These are phyloP conservation scores for Ptyas mucosa DNA, from an alignment of 2,113 vertebrate species.

Conservation along the genomic window DNA sequence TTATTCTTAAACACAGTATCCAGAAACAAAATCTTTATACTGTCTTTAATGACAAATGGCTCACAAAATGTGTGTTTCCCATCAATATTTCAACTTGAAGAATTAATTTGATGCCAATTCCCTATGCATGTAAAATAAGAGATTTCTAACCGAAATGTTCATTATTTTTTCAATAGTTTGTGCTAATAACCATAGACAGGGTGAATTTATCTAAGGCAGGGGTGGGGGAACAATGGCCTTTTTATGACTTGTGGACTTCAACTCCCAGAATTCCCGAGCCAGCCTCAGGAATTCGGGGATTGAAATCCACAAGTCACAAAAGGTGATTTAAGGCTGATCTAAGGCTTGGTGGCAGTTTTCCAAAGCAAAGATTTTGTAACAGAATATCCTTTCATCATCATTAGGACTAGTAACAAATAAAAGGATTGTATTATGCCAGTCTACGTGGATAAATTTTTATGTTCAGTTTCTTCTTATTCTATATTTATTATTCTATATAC, in stretches of 20 bases:
- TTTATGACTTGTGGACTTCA: not conserved
- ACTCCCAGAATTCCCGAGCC: not conserved
- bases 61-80: not conserved
- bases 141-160: not conserved
- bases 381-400: not conserved
- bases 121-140: not conserved
- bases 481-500: no score
- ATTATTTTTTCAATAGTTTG: not conserved
- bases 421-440: no score
- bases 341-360: not conserved
- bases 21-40: not conserved
- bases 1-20: not conserved
- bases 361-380: not conserved
- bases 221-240: not conserved
- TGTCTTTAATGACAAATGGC: not conserved
- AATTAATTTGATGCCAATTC: not conserved
- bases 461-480: not conserved
- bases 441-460: not conserved
- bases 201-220: not conserved
- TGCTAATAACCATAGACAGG: not conserved
- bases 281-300: not conserved
- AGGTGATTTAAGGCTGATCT: no score
- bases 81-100: not conserved
- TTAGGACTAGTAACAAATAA: not conserved
- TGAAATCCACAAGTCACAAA: not conserved